Evolutionary conservation across 2,113 vertebrate genomes (phyloP), one percentile per base, ranked within the genome.

Genomic region (Dissostichus mawsoni): DNA sequence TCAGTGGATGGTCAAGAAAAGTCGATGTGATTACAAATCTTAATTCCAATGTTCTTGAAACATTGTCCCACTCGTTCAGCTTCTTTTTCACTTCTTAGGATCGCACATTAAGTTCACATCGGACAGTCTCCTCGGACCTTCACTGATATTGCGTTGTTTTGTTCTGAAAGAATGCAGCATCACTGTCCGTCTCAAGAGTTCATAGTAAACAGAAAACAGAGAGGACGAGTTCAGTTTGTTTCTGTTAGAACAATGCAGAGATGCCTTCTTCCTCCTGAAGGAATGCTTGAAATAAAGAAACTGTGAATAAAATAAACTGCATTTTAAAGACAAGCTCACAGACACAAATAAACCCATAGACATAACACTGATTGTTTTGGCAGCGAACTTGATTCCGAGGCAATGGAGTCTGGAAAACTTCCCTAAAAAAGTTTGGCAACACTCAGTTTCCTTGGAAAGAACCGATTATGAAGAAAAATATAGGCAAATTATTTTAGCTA

Each of bases 61-160:
- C 33, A 18, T 36, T 52, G 25, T 17, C 16, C 9, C 17, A 29
- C 29, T 29, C 29, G 29, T 29, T 29, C 3, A 48, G 11, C 52
- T 69, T 50, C 41, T 45, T 16, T 57, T 58, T 23, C 29, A n/a
- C 23, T 41, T 41, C 36, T 14, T 9, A 50, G 7, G 50, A 69
- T 25, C n/a, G 45, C 25, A 48, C 67, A 10, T 20, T 41, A 41
- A 41, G 36, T 41, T 41, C 36, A 41, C 36, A 41, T 6, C 5
- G 36, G 36, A 41, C 36, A 6, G 36, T 41, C 5, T 41, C 36
- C 33, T 75, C 51, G 44, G 70, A 73, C 64, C 68, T 74, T 84
- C 81, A 76, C 14, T 13, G n/a, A 69, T 61, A 68, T 47, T 61
- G 76, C 18, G 2, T 81, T 12, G 0, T 50, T 51, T 74, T 1